Conservation (phyloP, 2,797 vertebrate species). For the Smutsia gigantea region DNA sequence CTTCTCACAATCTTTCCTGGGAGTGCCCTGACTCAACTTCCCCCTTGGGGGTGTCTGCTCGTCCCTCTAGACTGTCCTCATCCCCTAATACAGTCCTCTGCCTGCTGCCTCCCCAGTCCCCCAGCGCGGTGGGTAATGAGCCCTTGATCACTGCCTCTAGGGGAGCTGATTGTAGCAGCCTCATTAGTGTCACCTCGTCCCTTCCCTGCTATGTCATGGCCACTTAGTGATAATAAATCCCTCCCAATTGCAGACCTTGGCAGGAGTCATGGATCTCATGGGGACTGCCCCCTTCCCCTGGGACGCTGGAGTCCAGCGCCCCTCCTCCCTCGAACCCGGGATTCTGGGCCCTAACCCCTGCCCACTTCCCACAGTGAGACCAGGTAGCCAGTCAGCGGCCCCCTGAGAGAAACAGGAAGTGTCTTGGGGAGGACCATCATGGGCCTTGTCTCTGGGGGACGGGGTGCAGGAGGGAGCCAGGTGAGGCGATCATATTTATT, state of each 20-base stretch:
- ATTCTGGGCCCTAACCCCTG: neutral
- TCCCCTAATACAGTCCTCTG: neutral
- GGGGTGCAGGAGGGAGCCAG: neutral
- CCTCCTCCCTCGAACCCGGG: neutral
- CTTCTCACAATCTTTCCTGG: neutral
- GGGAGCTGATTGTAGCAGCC: conserved; percentile 64
- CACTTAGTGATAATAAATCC: conserved; percentile 81
- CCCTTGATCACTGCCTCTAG: conserved; percentile 64
- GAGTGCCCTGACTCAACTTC: neutral
- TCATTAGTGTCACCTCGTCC: conserved; percentile 46
- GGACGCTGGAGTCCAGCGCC: neutral
- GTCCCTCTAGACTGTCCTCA: neutral
- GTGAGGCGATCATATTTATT: neutral
- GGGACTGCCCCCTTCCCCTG: neutral
- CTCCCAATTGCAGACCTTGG: conserved; percentile 67
- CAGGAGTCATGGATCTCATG: conserved; percentile 69
- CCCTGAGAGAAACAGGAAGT: conserved; percentile 29
- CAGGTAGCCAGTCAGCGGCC: neutral
- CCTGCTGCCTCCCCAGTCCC: neutral
- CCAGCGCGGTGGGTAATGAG: conserved; percentile 47
- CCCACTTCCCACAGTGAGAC: neutral
- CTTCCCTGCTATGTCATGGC: conserved; percentile 62
- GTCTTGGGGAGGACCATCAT: neutral
- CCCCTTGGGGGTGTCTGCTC: neutral
- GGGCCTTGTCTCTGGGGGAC: neutral